phyloP scores from a whole-genome alignment of 2,888 invertebrate species.

The Tetragonula carbonaria region DNA sequence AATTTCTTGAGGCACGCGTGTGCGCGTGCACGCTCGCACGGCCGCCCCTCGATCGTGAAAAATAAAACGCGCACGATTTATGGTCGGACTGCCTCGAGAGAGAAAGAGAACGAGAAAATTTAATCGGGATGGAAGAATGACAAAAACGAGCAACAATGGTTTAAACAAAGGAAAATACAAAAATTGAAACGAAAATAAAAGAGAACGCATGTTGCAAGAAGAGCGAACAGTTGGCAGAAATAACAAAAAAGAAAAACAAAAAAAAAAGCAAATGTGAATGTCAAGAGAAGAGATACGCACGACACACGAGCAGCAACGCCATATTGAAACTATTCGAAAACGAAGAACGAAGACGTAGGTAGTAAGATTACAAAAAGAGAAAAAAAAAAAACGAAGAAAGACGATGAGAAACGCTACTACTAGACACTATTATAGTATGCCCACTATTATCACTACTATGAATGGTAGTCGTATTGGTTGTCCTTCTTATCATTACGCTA shows the following conservation, averaged over 20 bases:
- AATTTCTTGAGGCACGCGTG: conserved; percentile 76
- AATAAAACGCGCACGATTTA: conserved; percentile 64
- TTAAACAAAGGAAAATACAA: conserved; percentile 1
- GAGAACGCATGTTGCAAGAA: conserved; percentile 19
- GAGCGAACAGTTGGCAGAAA: conserved; percentile 13
- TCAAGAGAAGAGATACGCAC: conserved; percentile 69
- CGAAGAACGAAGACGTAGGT: conserved; percentile 55
- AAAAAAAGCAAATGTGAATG: conserved; percentile 36
- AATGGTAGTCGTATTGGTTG: conserved; percentile 78
- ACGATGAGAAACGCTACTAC: conserved; percentile 75
- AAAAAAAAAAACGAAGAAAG: conserved; percentile 35
- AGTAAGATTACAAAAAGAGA: conserved; percentile 56
- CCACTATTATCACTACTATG: conserved; percentile 81
- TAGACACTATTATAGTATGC: conserved; percentile 81
- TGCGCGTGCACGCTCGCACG: conserved; percentile 48
- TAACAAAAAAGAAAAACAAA: conserved; percentile 10
- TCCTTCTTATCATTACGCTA: conserved; percentile 78
- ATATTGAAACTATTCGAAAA: conserved; percentile 80
- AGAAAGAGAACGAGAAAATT: conserved; percentile 61
- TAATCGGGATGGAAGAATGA: conserved; percentile 44
- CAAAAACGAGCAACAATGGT: conserved; percentile 10
- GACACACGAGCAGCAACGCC: conserved; percentile 76
- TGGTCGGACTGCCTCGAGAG: conserved; percentile 71
- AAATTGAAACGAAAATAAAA: conserved; percentile 14
- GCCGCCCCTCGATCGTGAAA: conserved; percentile 68